Base-by-base conservation (phyloP, 2,888 invertebrate genomes). In the Amiota mariae region DNA sequence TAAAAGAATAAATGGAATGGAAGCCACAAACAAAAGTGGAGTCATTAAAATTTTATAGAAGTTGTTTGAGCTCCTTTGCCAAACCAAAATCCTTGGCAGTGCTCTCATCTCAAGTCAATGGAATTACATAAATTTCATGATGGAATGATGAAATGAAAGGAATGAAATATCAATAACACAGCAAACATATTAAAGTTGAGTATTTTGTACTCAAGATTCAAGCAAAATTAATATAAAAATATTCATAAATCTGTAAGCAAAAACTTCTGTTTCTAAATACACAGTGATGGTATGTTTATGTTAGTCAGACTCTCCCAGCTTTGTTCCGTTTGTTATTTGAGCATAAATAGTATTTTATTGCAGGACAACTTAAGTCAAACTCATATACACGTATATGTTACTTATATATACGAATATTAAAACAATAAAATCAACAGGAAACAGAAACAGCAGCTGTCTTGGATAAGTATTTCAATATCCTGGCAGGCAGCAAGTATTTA, bases 331-430 rank as follows among this genome's bases (percentile, higher is more conserved):
- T 54, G 54, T 54, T 54, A 63, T 63, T 63, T 36, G 63, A 36
- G n/a, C 66, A 66, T 49, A 68, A 68, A 68, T 68, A 68, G 51
- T 24, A 68, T 15, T 51, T 68, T 24, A 54, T 68, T 54, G 51
- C n/a, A 54, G 54, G 67, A 36, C 36, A 49, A 11, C 49, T 67
- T 15, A 67, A 49, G 67, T 54, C 8, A 36, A 36, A 36, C 6
- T 6, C 36, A 36, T 36, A 36, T 6, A 36, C 6, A 36, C 36
- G 6, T 36, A 36, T 36, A 36, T 6, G 6, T 6, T 36, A 24
- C 24, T 24, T 51, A 4, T 51, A 51, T 3, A 2, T 24, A 24
- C 3, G 24, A 2, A 24, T 24, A 24, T 24, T n/a, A 54, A 54
- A 0, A 54, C 54, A 12, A 54, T 54, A 12, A 4, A 54, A 54